A percentile compares a stretch with the other conserved stretches of the same genome.
These are phyloP conservation scores for Coronaproctus castanopsis DNA, from an alignment of 2,888 invertebrate genomes.

Conservation along the genomic window DNA sequence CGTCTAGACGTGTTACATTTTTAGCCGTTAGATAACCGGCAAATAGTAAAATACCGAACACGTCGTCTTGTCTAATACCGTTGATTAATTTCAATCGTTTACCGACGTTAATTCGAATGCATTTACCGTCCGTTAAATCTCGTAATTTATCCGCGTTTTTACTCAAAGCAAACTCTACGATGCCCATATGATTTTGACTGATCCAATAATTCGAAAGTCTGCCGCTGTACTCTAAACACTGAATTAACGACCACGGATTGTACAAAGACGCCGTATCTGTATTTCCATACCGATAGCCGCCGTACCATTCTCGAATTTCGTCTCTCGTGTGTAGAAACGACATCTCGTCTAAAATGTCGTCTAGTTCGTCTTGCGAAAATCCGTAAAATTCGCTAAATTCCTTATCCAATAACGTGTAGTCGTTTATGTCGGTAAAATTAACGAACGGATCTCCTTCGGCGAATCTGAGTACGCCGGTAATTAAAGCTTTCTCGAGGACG, in stretches of 20 bases:
- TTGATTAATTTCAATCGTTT: not conserved
- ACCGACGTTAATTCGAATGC: not conserved
- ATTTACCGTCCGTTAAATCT: not conserved
- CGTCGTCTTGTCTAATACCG: not conserved
- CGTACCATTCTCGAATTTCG: not conserved
- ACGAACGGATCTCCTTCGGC: not conserved
- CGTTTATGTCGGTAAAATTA: not conserved
- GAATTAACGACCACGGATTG: not conserved
- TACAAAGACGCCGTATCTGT: not conserved
- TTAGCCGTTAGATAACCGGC: not conserved
- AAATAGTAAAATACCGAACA: not conserved
- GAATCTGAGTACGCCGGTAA: not conserved
- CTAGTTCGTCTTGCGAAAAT: not conserved
- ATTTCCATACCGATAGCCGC: not conserved
- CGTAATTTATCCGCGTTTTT: not conserved
- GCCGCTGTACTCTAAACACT: not conserved
- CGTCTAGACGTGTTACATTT: not conserved
- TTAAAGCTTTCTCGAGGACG: not conserved
- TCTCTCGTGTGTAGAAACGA: not conserved
- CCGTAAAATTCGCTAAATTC: not conserved
- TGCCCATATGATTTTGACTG: not conserved
- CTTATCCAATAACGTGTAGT: not conserved
- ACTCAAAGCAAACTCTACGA: not conserved
- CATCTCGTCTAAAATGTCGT: not conserved
- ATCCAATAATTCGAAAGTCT: not conserved